Base-by-base conservation (phyloP, 2,797 vertebrate genomes). In the Cuculus canorus region DNA sequence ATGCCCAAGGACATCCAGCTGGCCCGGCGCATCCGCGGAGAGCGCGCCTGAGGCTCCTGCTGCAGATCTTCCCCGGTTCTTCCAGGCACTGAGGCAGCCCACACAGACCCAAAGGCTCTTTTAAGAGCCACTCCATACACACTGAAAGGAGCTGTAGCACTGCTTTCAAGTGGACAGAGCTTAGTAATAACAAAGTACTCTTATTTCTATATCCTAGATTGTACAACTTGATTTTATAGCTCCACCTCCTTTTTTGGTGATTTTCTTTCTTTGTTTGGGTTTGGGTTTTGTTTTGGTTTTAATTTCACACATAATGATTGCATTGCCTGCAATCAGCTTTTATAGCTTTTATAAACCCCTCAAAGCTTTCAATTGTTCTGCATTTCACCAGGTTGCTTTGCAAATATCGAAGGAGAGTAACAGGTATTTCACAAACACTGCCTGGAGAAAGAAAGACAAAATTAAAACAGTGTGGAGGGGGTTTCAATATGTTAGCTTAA, bases 1-100 rank as follows among this genome's bases (percentile, higher is more conserved):
- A 98, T 99, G 98, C 98, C 98, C 95, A 99, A 99, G 97, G 98
- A 99, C 97, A 99, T 99, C 97, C 98, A 99, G 98, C 97, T 99
- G 57, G 75, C 84, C 47, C 47, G 47, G 21, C 47, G 47, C 47
- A 47, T 47, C 47, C 47, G 45, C 45, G 45, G 45, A 45, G 45
- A 45, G 17, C 45, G 45, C 45, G 45, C 45, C 39, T 41, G 39
- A 41, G 39, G 39, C 15, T 19, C 2, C 17, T 6, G 19, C 28
- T 1, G 2, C 10, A 15, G 22, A 7, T 7, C 3, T 5, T 39
- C 4, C 3, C 4, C 1, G 28, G 11, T 30, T 22, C 25, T 4
- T 3, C 33, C 27, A 18, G 32, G 8, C 11, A 5, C 35, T 1
- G 4, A 35, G 50, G 17, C 35, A 11, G 64, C 32, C 13, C 35